Conservation (phyloP, 2,113 vertebrate genomes). For the Tyto alba region DNA sequence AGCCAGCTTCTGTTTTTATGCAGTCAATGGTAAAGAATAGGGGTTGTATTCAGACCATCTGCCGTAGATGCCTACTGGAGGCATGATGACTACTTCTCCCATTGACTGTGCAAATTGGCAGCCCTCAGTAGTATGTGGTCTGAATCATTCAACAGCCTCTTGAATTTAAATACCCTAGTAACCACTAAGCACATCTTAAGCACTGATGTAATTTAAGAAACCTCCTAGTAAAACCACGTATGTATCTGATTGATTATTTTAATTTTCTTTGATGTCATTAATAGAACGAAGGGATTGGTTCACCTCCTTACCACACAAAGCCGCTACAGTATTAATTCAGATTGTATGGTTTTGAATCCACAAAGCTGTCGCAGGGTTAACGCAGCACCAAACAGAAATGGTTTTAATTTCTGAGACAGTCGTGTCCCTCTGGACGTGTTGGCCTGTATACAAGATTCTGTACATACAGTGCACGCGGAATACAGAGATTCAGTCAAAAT, state of each 20-base stretch:
- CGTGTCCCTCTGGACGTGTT: background rate
- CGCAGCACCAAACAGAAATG: background rate
- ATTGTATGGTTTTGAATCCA: background rate
- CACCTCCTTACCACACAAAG: background rate
- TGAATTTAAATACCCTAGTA: slow-evolving; percentile 11
- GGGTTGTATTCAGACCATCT: slow-evolving; percentile 37
- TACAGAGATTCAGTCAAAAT: background rate
- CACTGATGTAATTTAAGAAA: background rate
- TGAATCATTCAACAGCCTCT: slow-evolving; percentile 32
- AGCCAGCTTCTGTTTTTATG: slow-evolving; percentile 30
- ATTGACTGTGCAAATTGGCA: slow-evolving; percentile 34
- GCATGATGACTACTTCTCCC: slow-evolving; percentile 6
- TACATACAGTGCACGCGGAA: background rate
- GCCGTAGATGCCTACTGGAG: slow-evolving; percentile 17
- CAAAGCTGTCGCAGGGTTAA: background rate
- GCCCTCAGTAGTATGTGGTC: background rate
- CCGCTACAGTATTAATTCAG: background rate
- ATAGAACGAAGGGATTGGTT: background rate
- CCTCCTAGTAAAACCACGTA: background rate
- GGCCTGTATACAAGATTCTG: background rate
- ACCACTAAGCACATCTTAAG: background rate
- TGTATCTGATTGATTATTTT: background rate
- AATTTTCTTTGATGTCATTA: background rate
- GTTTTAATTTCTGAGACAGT: background rate
- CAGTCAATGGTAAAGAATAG: slow-evolving; percentile 24